phyloP scores from a whole-genome alignment of 2,888 invertebrate genomes.

The Pristionchus arcanus region DNA sequence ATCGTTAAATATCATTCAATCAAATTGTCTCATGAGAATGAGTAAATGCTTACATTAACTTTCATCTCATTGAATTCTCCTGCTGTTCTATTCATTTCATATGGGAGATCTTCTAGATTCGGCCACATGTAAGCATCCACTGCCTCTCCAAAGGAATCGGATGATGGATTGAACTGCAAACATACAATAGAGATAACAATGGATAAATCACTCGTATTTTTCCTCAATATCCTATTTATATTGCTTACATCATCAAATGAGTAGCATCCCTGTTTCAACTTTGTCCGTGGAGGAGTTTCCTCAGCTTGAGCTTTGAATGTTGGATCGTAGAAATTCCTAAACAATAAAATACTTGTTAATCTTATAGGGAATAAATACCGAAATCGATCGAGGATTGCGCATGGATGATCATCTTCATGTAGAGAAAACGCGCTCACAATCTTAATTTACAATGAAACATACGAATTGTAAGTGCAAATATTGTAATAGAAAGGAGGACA shows the following conservation, averaged over 20 bases:
- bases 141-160: slow-evolving; percentile 24
- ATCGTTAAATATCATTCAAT: not conserved
- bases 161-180: slow-evolving; percentile 47
- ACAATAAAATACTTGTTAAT: not conserved
- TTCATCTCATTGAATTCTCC: slow-evolving; percentile 16
- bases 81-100: not conserved
- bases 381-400: slow-evolving; percentile 68
- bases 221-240: not conserved
- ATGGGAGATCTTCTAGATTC: slow-evolving; percentile 42
- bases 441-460: not conserved
- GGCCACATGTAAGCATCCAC: slow-evolving; percentile 54
- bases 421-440: slow-evolving; percentile 66
- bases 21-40: not conserved
- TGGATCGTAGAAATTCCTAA: not conserved
- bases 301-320: not conserved
- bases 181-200: not conserved
- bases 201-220: not conserved
- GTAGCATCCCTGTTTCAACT: not conserved
- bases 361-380: slow-evolving; percentile 50
- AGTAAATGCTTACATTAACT: slow-evolving; percentile 19
- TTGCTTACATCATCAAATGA: not conserved
- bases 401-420: slow-evolving; percentile 64
- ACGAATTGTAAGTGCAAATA: not conserved
- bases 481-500: not conserved
- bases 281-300: slow-evolving; percentile 6